These are phyloP conservation scores for Ectemnius cavifrons DNA, from an alignment of 2,888 invertebrate genomes.

Conservation along the genomic window DNA sequence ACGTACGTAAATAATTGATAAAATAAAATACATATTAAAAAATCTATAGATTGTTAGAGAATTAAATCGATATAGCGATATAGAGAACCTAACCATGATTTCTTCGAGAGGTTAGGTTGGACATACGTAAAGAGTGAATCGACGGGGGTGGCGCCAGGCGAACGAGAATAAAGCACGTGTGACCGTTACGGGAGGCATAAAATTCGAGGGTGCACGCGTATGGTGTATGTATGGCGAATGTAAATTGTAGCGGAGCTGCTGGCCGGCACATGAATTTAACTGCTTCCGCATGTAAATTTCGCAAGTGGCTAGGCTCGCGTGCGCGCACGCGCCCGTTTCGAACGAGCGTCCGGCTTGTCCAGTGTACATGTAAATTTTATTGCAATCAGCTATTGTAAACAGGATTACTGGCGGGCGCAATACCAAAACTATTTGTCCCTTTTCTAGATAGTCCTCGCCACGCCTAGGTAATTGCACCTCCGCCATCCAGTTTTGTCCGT, in stretches of 20 bases:
- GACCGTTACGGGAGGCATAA: conserved; percentile 57
- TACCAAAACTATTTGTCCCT: conserved; percentile 54
- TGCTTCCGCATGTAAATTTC: conserved; percentile 59
- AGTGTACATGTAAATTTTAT: conserved; percentile 61
- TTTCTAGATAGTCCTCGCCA: conserved; percentile 23
- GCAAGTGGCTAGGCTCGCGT: not conserved
- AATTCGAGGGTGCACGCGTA: conserved; percentile 57
- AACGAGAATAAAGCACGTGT: conserved; percentile 59
- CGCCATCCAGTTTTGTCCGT: not conserved
- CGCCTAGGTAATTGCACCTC: no score
- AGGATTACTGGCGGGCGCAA: conserved; percentile 57
- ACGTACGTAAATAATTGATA: no score
- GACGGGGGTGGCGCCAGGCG: not conserved
- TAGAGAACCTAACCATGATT: no score
- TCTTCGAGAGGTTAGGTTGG: no score
- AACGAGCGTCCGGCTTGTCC: conserved; percentile 2
- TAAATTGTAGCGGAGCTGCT: conserved; percentile 53
- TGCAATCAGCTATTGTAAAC: conserved; percentile 66
- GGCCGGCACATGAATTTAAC: conserved; percentile 62
- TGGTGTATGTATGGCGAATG: conserved; percentile 49
- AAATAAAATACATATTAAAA: no score
- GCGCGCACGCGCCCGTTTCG: conserved; percentile 23
- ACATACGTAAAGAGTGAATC: not conserved
- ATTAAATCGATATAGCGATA: no score
- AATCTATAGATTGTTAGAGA: no score